These are phyloP conservation scores for Catostylus mosaicus DNA, from an alignment of 30 jellyfish, hydroid and myxozoan genomes.

Conservation along the genomic window DNA sequence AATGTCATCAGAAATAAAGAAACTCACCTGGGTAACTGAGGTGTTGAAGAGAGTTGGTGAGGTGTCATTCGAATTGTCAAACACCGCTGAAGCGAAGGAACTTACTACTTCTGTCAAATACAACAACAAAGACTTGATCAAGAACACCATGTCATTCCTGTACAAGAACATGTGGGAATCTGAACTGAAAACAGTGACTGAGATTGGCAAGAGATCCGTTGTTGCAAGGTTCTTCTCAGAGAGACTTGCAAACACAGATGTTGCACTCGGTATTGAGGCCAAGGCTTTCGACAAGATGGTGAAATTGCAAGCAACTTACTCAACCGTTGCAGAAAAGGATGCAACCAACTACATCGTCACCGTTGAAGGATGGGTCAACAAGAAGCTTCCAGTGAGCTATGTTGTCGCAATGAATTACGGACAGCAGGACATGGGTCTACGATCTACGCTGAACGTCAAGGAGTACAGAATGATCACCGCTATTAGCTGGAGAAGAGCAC, in stretches of 20 bases:
- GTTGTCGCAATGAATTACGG: slow-evolving; percentile 62
- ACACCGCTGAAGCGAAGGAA: slow-evolving; percentile 44
- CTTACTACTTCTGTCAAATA: slow-evolving; percentile 54
- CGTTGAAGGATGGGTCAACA: slow-evolving; percentile 74
- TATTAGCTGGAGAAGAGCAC: slow-evolving; percentile 61
- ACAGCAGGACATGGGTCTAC: slow-evolving; percentile 15
- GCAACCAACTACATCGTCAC: slow-evolving; percentile 53
- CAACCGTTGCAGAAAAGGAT: slow-evolving; percentile 32
- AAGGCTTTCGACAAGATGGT: slow-evolving; percentile 59
- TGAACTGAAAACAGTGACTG: slow-evolving; percentile 60
- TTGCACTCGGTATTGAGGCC: slow-evolving; percentile 72
- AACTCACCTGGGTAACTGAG: slow-evolving; percentile 48
- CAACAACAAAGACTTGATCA: slow-evolving; percentile 70
- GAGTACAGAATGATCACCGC: slow-evolving; percentile 55
- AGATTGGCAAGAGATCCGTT: slow-evolving; percentile 53
- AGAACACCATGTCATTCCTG: slow-evolving; percentile 65
- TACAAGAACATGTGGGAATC: slow-evolving; percentile 77
- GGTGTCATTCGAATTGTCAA: slow-evolving; percentile 52
- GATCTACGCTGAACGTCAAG: slow-evolving; percentile 31
- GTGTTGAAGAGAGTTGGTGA: slow-evolving; percentile 66
- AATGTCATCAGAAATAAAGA: slow-evolving; percentile 17
- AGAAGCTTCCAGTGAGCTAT: slow-evolving; percentile 67
- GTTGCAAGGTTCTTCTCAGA: slow-evolving; percentile 58
- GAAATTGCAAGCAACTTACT: slow-evolving; percentile 69
- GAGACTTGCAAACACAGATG: slow-evolving; percentile 34